phyloP scores from a whole-genome alignment of 2,113 vertebrate species.

The Eulemur rufifrons region DNA sequence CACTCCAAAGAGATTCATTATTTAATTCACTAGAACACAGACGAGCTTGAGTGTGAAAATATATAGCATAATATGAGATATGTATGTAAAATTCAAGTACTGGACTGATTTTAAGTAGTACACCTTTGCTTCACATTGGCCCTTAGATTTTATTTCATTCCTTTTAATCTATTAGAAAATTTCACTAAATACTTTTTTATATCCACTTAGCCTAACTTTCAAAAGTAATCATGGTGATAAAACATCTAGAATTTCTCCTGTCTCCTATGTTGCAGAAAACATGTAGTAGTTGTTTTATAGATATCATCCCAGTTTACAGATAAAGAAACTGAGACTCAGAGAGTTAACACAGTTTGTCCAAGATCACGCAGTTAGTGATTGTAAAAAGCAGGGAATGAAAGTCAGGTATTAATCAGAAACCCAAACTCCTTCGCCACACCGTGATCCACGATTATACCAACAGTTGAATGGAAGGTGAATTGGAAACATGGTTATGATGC shows the following conservation, averaged over 20 bases:
- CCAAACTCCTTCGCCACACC: not conserved
- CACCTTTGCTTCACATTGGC: not conserved
- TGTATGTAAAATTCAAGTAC: not conserved
- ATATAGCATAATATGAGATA: not conserved
- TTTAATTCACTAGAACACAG: not conserved
- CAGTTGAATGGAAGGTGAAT: not conserved
- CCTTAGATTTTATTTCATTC: not conserved
- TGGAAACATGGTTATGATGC: not conserved
- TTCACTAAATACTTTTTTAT: not conserved
- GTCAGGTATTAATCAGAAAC: not conserved
- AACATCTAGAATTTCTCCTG: not conserved
- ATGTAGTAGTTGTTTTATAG: not conserved
- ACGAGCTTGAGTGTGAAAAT: not conserved
- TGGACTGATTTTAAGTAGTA: not conserved
- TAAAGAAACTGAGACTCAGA: not conserved
- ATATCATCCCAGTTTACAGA: not conserved
- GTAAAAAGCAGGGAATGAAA: not conserved
- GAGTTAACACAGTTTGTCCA: not conserved
- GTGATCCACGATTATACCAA: not conserved
- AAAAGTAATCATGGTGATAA: not conserved
- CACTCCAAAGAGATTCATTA: not conserved
- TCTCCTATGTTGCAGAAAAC: not conserved
- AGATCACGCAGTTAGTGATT: not conserved
- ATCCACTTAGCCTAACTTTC: not conserved
- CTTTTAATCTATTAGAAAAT: conserved; percentile 4